phyloP scores from a whole-genome alignment of 2,113 vertebrate species.

The Amphilophus citrinellus region DNA sequence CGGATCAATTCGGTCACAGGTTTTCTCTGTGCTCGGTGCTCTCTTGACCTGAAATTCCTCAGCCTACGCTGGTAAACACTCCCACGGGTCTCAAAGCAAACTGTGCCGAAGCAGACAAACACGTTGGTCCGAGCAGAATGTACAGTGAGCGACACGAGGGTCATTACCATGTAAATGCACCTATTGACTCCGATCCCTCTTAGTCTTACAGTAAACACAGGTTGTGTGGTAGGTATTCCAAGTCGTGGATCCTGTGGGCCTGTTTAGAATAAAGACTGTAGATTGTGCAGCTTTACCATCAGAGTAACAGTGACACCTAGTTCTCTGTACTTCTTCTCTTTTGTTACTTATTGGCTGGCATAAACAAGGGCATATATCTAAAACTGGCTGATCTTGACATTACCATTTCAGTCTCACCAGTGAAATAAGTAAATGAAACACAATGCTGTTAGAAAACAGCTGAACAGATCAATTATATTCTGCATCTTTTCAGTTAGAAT shows the following conservation, averaged over 20 bases:
- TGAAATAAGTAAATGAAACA: too few relatives aligned
- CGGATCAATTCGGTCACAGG: slow-evolving; percentile 59
- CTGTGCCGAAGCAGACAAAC: slow-evolving; percentile 62
- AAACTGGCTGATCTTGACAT: too few relatives aligned
- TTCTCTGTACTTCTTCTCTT: too few relatives aligned
- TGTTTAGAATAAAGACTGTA: not conserved
- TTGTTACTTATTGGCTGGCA: too few relatives aligned
- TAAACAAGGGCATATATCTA: too few relatives aligned
- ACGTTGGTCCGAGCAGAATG: slow-evolving; percentile 50
- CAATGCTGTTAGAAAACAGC: too few relatives aligned
- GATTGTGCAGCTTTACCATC: too few relatives aligned
- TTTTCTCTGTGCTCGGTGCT: slow-evolving; percentile 62
- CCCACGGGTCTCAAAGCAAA: slow-evolving; percentile 73
- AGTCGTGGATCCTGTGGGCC: not conserved
- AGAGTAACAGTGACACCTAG: too few relatives aligned
- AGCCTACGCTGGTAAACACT: slow-evolving; percentile 72
- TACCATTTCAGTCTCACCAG: too few relatives aligned
- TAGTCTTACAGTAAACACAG: slow-evolving; percentile 34
- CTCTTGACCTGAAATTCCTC: slow-evolving; percentile 75
- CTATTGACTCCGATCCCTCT: slow-evolving; percentile 58
- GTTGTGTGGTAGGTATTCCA: not conserved
- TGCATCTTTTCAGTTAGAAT: too few relatives aligned
- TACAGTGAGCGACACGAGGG: slow-evolving; percentile 48
- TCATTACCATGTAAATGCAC: slow-evolving; percentile 65
- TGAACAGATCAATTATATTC: too few relatives aligned